phyloP scores from a whole-genome alignment of 2,797 vertebrate species.

The Siniperca undulata region DNA sequence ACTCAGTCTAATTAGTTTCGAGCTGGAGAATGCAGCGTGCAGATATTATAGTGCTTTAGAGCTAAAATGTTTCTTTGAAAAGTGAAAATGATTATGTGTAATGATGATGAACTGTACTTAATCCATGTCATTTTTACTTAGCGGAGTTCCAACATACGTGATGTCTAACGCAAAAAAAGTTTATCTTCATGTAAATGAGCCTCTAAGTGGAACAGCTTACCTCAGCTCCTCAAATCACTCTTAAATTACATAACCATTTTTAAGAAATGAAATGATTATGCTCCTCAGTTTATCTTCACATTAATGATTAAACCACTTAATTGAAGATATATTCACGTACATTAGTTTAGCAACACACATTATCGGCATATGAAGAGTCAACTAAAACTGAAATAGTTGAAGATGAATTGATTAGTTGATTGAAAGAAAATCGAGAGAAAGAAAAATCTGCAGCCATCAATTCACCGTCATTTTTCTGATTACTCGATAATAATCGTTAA shows the following conservation, averaged over 20 bases:
- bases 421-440: no score
- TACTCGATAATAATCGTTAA: background rate
- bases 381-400: no score
- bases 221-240: no score
- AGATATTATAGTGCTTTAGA: background rate
- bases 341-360: background rate
- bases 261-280: background rate
- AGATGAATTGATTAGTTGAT: no score
- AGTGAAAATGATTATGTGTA: background rate
- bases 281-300: background rate
- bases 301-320: background rate
- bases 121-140: background rate
- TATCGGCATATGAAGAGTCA: no score
- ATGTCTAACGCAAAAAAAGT: background rate
- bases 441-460: no score
- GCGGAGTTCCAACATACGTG: background rate
- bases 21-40: slow-evolving; percentile 3
- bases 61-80: background rate
- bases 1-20: slow-evolving; percentile 26
- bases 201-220: background rate
- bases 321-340: background rate
- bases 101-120: background rate
- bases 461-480: no score
- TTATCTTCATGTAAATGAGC: background rate
- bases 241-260: no score